Evolutionary conservation across 2,888 invertebrate genomes (phyloP).

Genomic region (Limnephilus rhombicus): DNA sequence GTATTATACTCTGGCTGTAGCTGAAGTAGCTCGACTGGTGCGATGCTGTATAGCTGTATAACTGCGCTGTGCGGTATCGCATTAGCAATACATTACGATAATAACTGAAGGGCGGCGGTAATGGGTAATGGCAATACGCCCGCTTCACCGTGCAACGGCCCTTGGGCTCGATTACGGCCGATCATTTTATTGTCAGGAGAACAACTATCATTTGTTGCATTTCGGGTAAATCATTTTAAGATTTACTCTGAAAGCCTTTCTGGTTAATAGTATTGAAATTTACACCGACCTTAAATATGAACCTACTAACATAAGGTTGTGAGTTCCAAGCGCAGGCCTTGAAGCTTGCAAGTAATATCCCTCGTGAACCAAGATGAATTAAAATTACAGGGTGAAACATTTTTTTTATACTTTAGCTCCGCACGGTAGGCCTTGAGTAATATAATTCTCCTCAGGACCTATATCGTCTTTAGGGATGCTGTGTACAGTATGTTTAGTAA

Average conservation of each 20-base stretch:
- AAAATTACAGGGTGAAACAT: neutral
- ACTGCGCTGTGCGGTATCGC: slow-evolving; percentile 24
- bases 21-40: slow-evolving; percentile 1
- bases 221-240: slow-evolving; percentile 5
- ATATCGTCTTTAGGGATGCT: too few relatives aligned
- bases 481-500: too few relatives aligned
- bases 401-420: too few relatives aligned
- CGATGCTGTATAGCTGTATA: neutral
- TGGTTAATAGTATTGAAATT: too few relatives aligned
- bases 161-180: neutral
- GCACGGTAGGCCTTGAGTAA: too few relatives aligned
- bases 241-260: neutral
- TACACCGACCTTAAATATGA: too few relatives aligned
- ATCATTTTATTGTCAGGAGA: neutral
- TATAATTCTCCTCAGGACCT: too few relatives aligned
- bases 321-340: neutral
- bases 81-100: slow-evolving; percentile 53
- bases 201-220: neutral
- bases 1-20: neutral
- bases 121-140: slow-evolving; percentile 15
- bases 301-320: neutral
- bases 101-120: slow-evolving; percentile 43
- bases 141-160: neutral
- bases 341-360: neutral
- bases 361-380: neutral